Evolutionary conservation across 2,113 vertebrate genomes (phyloP).

Genomic region (Centropristis striata): DNA sequence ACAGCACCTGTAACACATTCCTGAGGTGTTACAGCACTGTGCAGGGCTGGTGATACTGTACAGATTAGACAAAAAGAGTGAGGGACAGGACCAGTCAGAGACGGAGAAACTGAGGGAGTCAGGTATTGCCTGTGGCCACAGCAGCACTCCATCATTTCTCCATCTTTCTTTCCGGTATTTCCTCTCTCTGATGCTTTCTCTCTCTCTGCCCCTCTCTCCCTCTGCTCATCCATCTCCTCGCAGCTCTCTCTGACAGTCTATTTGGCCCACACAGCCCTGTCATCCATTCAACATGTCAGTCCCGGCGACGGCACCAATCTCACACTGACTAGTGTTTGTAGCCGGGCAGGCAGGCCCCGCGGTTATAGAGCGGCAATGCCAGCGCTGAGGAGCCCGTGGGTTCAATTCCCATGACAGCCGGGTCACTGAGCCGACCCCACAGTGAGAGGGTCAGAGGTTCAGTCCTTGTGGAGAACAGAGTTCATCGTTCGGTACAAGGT

Average conservation of each 20-base stretch:
- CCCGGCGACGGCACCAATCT: constrained; percentile 46
- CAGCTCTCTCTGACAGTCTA: constrained; percentile 74
- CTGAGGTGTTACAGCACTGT: not conserved
- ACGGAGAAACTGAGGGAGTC: constrained; percentile 50
- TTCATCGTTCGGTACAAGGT: not conserved
- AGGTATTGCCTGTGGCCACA: constrained; percentile 49
- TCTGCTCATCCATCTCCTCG: constrained; percentile 77
- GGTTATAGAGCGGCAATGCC: constrained; percentile 14
- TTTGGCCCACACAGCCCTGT: constrained; percentile 72
- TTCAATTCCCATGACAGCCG: constrained; percentile 20
- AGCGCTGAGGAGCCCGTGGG: constrained; percentile 21
- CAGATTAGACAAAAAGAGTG: not conserved
- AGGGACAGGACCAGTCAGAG: constrained; percentile 43
- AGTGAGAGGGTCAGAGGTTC: constrained; percentile 36
- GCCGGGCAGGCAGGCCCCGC: constrained; percentile 8
- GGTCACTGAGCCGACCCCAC: constrained; percentile 37
- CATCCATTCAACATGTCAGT: constrained; percentile 78
- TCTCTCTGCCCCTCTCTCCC: constrained; percentile 70
- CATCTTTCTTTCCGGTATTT: constrained; percentile 53
- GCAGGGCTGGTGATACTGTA: constrained; percentile 12
- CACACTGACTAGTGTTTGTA: constrained; percentile 36
- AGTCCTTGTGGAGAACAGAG: not conserved
- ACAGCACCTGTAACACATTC: not conserved
- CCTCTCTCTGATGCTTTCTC: constrained; percentile 50
- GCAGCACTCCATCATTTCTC: constrained; percentile 68